Conservation (phyloP, 2,113 vertebrate genomes). For the Perca schrenkii region DNA sequence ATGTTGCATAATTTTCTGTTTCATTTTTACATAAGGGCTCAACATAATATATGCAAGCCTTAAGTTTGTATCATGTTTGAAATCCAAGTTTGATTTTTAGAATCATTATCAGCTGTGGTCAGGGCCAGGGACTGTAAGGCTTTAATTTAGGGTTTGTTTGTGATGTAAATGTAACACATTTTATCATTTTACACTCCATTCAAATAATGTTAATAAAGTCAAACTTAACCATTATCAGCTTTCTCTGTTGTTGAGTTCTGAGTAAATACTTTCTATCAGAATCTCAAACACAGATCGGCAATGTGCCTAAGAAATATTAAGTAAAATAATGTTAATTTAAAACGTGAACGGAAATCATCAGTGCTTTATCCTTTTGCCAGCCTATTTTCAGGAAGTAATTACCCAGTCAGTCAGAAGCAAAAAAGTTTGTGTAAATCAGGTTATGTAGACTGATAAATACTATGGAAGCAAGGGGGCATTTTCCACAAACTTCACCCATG, state of each 20-base stretch:
- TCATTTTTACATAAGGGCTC: not conserved
- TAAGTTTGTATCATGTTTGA: not conserved
- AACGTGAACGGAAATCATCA: not conserved
- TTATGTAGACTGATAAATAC: constrained; percentile 54
- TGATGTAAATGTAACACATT: not conserved
- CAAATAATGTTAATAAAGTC: not conserved
- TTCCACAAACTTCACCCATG: constrained; percentile 63
- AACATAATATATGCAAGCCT: not conserved
- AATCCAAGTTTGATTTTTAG: not conserved
- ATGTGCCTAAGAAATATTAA: not conserved
- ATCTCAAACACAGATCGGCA: not conserved
- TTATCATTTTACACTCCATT: not conserved
- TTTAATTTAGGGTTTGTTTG: not conserved
- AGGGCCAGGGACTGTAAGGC: not conserved
- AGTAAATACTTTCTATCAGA: not conserved
- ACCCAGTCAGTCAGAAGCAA: not conserved
- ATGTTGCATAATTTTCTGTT: constrained; percentile 8
- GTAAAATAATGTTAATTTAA: not conserved
- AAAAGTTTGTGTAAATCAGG: constrained; percentile 36
- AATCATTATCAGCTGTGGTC: not conserved
- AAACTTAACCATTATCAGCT: not conserved
- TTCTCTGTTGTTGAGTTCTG: not conserved
- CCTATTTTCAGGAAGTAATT: constrained; percentile 1
- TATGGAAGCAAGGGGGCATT: constrained; percentile 44
- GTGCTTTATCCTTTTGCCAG: not conserved